Evolutionary conservation across 2,113 vertebrate species (phyloP), one percentile per base, ranked within the genome.

Genomic region (Burhinus bistriatus): DNA sequence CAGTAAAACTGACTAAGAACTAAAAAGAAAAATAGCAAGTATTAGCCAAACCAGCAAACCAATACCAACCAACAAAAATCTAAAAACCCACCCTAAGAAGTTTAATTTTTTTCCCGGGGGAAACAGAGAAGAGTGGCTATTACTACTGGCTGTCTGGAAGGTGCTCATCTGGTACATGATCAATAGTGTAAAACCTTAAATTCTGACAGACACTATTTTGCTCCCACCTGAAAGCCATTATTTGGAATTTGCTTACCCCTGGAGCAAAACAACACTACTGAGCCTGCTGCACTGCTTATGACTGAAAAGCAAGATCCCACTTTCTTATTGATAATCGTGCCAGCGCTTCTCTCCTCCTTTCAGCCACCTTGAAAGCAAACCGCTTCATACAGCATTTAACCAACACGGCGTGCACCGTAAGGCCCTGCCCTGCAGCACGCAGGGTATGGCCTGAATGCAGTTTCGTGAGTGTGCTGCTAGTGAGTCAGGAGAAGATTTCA

Each of bases 351-450:
- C 44, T 68, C 44, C 22, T 79, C 6, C 68, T 76, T 77, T 54
- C 68, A 78, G 34, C 29, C 40, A 9, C 65, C 29, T 47, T 87
- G 65, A 47, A 75, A 79, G 51, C 42, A 55, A 90, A n/a, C 11
- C 3, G 6, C 44, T 68, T 44, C 66, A 76, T 51, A 19, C 17
- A 30, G 32, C 32, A 30, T 78, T 73, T 87, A 83, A 55, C 45
- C n/a, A 38, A 2, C 6, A 32, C 0, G 1, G 25, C 7, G 23
- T 6, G 73, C 40, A 57, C 11, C 1, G 0, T 6, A 61, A 61
- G 30, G 52, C 30, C 44, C 20, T 40, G 36, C 20, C 0, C 0
- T 29, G 71, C 42, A 58, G 62, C 59, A 26, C 42, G 4, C 0
- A 1, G 64, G 5, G 12, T 20, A 15, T 2, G 12, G n/a, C 58